Evolutionary conservation across 2,113 vertebrate species (phyloP).

Genomic region (Turnix velox): DNA sequence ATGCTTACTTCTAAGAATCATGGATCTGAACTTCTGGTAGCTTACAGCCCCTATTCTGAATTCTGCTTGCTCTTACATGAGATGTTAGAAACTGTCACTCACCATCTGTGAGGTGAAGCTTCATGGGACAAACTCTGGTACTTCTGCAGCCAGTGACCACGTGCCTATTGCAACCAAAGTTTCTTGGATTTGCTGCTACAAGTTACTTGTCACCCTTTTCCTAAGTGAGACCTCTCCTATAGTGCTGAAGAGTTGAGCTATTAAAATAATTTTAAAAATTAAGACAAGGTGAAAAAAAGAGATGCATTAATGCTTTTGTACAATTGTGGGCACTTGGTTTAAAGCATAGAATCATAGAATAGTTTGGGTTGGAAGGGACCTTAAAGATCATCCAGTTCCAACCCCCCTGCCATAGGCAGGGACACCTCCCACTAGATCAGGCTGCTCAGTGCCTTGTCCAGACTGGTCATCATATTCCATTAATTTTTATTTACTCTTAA

Average conservation of each 20-base stretch:
- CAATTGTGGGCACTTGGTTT: not conserved
- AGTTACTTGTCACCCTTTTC: not conserved
- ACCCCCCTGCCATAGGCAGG: no score
- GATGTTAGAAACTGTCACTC: not conserved
- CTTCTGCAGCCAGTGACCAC: not conserved
- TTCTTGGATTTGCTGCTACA: not conserved
- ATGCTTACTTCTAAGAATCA: not conserved
- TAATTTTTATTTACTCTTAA: not conserved
- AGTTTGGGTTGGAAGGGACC: no score
- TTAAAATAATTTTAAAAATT: not conserved
- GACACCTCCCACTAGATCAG: no score
- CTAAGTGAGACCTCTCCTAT: not conserved
- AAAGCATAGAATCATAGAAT: no score
- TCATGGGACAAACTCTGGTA: not conserved
- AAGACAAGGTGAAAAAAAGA: not conserved
- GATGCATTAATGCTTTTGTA: not conserved
- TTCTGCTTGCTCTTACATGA: not conserved
- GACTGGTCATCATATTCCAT: not conserved
- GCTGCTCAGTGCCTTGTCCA: no score
- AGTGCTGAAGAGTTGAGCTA: not conserved
- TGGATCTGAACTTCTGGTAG: not conserved
- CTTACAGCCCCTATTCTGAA: not conserved
- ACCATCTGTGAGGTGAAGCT: not conserved
- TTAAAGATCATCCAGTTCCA: no score
- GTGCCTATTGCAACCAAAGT: not conserved